These are phyloP conservation scores for Eupithecia pulchellata DNA, from an alignment of 2,888 invertebrate genomes.

Conservation along the genomic window DNA sequence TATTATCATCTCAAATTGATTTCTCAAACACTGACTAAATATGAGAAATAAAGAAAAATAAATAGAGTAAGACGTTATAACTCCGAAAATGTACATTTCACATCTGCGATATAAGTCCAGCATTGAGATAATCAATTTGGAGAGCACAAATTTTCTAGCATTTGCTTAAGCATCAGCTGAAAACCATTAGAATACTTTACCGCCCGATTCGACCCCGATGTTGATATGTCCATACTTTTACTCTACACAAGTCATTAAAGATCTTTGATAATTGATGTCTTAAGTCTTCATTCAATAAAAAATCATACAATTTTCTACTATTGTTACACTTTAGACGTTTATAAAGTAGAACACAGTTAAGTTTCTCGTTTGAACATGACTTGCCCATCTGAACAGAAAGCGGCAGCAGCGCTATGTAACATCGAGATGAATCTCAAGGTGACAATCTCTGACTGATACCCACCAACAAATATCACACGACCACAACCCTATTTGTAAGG, in stretches of 20 bases:
- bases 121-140: constrained; percentile 37
- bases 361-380: neutral
- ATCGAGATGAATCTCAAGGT: constrained; percentile 28
- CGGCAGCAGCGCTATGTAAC: constrained; percentile 22
- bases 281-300: neutral
- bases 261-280: neutral
- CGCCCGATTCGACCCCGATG: constrained; percentile 39
- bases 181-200: constrained; percentile 43
- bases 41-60: constrained; percentile 21
- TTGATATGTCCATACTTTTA: constrained; percentile 43
- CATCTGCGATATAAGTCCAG: constrained; percentile 33
- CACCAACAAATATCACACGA: constrained; percentile 6
- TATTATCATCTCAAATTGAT: constrained; percentile 51
- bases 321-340: neutral
- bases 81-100: constrained; percentile 11
- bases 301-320: neutral
- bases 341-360: constrained; percentile 6
- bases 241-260: constrained; percentile 19
- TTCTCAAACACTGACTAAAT: constrained; percentile 45
- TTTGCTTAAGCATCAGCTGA: constrained; percentile 39
- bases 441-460: constrained; percentile 32
- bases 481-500: constrained; percentile 9
- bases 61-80: neutral
- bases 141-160: constrained; percentile 35
- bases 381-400: constrained; percentile 17